Conservation (phyloP, 2,113 vertebrate species). For the Halichoerus grypus region DNA sequence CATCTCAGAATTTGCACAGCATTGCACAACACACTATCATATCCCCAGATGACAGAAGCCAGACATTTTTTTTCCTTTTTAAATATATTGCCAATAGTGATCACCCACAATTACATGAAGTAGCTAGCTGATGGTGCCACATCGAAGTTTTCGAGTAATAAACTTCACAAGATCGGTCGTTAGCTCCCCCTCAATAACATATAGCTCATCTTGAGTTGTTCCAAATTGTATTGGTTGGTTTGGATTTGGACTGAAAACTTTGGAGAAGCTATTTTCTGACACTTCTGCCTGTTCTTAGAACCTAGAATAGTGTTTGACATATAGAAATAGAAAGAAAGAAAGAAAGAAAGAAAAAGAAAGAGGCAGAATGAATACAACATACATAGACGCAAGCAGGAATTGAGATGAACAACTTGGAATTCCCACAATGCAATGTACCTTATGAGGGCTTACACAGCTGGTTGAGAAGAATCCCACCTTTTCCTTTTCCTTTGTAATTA, state of each 20-base stretch:
- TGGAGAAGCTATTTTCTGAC: conserved; percentile 14
- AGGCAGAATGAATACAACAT: not conserved
- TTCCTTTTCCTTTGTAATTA: conserved; percentile 54
- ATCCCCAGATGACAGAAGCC: not conserved
- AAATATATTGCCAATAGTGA: conserved; percentile 16
- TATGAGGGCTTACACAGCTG: not conserved
- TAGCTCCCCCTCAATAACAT: not conserved
- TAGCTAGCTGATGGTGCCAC: not conserved
- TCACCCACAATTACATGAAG: not conserved
- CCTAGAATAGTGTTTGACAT: not conserved
- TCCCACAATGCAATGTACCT: not conserved
- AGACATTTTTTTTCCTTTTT: not conserved
- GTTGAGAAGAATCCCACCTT: conserved; percentile 15
- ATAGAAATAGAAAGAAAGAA: not conserved
- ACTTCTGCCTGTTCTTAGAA: not conserved
- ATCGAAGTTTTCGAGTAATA: conserved; percentile 8
- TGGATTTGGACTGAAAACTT: not conserved
- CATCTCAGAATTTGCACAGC: not conserved
- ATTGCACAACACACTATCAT: not conserved
- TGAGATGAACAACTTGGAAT: conserved; percentile 15
- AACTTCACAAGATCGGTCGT: not conserved
- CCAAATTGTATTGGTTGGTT: not conserved
- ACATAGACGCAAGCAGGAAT: not conserved
- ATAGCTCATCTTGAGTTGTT: not conserved
- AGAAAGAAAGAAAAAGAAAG: no score